Percentiles rank a stretch among this genome's conserved stretches.
These are phyloP conservation scores for Parnassius glacialis DNA, from an alignment of 2,888 invertebrate species.

Conservation along the genomic window DNA sequence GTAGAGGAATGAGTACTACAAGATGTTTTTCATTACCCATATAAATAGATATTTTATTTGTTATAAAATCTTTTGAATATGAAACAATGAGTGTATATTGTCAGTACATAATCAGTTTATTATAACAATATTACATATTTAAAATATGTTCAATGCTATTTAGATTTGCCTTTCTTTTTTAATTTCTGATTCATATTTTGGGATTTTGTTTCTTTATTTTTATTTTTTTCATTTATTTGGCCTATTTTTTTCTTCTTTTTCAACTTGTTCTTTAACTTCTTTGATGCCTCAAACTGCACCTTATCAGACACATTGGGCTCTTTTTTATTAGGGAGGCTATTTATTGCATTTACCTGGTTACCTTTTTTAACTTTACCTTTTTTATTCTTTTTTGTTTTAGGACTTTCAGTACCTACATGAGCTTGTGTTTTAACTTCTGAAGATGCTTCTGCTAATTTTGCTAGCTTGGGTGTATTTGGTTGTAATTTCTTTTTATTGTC, in stretches of 20 bases:
- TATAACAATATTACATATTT: slow-evolving; percentile 23
- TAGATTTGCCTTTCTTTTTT: slow-evolving; percentile 35
- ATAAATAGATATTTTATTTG: too few species aligned
- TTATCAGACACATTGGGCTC: slow-evolving; percentile 46
- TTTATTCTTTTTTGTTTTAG: slow-evolving; percentile 32
- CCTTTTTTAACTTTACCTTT: slow-evolving; percentile 22
- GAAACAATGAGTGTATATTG: slow-evolving; percentile 16
- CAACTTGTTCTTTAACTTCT: slow-evolving; percentile 59
- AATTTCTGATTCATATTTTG: slow-evolving; percentile 33
- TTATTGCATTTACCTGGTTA: slow-evolving; percentile 12
- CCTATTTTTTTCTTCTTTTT: slow-evolving; percentile 67
- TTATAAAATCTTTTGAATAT: too few species aligned
- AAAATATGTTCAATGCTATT: slow-evolving; percentile 14
- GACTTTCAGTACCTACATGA: slow-evolving; percentile 2
- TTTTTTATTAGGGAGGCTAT: slow-evolving; percentile 26
- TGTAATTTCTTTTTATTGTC: slow-evolving; percentile 19
- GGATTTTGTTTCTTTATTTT: slow-evolving; percentile 37
- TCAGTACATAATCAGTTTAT: slow-evolving; percentile 23
- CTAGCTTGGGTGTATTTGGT: slow-evolving; percentile 7
- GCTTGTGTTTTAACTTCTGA: background rate
- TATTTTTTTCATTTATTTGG: slow-evolving; percentile 44
- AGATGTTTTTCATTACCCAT: too few species aligned
- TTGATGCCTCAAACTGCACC: slow-evolving; percentile 50
- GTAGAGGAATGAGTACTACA: too few species aligned
- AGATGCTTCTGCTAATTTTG: background rate